A percentile compares a stretch with the other conserved stretches of the same genome.
These are phyloP conservation scores for Euphydryas editha DNA, from an alignment of 2,888 invertebrate genomes.

Conservation along the genomic window DNA sequence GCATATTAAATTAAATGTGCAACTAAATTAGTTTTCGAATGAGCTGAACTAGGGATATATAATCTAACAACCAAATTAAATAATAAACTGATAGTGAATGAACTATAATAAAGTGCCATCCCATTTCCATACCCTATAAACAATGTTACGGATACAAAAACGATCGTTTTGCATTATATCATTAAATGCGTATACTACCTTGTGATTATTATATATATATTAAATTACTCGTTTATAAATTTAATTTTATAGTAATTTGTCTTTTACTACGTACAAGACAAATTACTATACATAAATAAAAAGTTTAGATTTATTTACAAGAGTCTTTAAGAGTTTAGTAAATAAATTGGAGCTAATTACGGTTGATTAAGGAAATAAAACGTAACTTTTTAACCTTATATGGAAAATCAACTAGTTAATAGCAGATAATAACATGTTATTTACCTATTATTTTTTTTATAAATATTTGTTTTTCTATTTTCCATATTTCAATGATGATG, in stretches of 20 bases:
- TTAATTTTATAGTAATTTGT: no score
- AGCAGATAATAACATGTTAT: not conserved
- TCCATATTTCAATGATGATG: no score
- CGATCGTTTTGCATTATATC: no score
- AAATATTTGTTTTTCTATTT: no score
- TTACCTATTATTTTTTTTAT: not conserved
- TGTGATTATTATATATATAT: no score
- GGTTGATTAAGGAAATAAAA: not conserved
- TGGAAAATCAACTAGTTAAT: not conserved
- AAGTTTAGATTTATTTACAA: not conserved
- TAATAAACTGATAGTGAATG: not conserved
- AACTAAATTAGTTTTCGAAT: not conserved
- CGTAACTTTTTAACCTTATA: not conserved
- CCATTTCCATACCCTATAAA: no score
- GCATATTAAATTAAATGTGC: not conserved
- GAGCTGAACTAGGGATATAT: not conserved
- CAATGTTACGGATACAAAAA: no score
- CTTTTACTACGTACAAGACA: no score
- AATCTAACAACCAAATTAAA: not conserved
- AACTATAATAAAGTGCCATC: no score
- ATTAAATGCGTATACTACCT: no score
- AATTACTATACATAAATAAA: no score
- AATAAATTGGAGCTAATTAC: slow-evolving; percentile 6
- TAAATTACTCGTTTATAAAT: no score
- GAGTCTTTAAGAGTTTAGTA: not conserved